phyloP scores from a whole-genome alignment of 2,797 vertebrate species.

The Phrynocephalus vlangalii region DNA sequence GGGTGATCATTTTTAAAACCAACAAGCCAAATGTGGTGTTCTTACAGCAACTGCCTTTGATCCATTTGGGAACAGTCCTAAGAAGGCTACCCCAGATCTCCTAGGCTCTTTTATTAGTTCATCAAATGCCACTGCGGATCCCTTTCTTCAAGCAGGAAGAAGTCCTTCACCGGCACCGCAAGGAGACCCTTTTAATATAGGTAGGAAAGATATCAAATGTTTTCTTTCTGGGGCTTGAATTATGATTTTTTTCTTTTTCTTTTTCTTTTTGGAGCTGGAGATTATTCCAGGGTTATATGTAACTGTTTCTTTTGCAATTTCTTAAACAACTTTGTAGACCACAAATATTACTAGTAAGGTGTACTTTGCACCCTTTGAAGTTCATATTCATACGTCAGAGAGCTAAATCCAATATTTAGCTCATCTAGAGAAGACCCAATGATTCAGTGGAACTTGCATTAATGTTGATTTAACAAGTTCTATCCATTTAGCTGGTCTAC shows the following conservation, averaged over 20 bases:
- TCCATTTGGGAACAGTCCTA: conserved; percentile 88
- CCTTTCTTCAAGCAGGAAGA: conserved; percentile 90
- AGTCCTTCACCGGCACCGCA: conserved; percentile 92
- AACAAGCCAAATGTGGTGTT: conserved; percentile 11
- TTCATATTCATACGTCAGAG: not conserved
- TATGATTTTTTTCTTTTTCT: not conserved
- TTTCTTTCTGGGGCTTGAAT: not conserved
- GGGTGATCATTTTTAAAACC: not conserved
- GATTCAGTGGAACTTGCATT: too few relatives aligned
- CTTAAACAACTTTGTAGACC: not conserved
- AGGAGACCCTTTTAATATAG: conserved; percentile 80
- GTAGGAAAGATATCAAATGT: conserved; percentile 78
- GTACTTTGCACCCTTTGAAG: not conserved
- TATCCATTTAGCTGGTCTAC: too few relatives aligned
- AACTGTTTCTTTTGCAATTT: not conserved
- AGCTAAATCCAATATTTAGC: too few relatives aligned
- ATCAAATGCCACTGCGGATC: conserved; percentile 85
- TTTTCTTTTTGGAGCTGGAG: not conserved
- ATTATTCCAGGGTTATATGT: not conserved
- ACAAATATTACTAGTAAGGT: not conserved
- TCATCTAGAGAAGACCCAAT: too few relatives aligned
- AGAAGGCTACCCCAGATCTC: conserved; percentile 90
- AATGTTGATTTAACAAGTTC: too few relatives aligned
- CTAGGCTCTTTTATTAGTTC: conserved; percentile 91
- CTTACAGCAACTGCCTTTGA: conserved; percentile 83